phyloP scores from a whole-genome alignment of 1,140 invertebrate genomes.

The Hycleus cichorii region DNA sequence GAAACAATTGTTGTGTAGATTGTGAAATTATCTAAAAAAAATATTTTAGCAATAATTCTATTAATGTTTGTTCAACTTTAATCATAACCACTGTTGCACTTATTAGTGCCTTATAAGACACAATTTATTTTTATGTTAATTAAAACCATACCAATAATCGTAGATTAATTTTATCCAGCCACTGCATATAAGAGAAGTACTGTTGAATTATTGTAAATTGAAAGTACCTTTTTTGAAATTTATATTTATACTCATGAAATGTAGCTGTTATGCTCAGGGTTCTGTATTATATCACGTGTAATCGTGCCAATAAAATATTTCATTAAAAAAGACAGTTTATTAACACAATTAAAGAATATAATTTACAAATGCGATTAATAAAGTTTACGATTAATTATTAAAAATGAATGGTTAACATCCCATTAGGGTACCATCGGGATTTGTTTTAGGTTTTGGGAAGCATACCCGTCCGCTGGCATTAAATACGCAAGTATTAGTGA shows the following conservation, averaged over 20 bases:
- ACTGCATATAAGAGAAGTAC: no score
- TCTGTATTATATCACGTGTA: slow-evolving; percentile 9
- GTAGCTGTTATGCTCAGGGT: slow-evolving; percentile 13
- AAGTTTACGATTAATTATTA: no score
- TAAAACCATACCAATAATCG: neutral
- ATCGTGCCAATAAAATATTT: slow-evolving; percentile 16
- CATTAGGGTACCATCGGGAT: slow-evolving; percentile 49
- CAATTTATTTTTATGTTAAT: no score
- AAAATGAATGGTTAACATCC: slow-evolving; percentile 32
- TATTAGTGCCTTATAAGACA: slow-evolving; percentile 8
- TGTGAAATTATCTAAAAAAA: no score
- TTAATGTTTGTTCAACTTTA: slow-evolving; percentile 8
- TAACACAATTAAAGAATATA: no score
- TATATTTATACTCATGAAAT: slow-evolving; percentile 3
- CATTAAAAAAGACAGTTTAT: neutral
- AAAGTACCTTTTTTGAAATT: slow-evolving; percentile 7
- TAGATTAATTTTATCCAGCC: neutral
- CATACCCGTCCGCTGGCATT: slow-evolving; percentile 73
- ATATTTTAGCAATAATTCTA: slow-evolving; percentile 7
- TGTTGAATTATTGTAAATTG: slow-evolving; percentile 1
- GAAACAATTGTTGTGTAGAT: no score
- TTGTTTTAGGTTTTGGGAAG: slow-evolving; percentile 58
- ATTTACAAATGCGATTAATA: neutral
- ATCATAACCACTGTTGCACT: slow-evolving; percentile 8
- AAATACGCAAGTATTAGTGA: slow-evolving; percentile 73